Conservation (phyloP, 2,797 vertebrate genomes). For the Echiichthys vipera region DNA sequence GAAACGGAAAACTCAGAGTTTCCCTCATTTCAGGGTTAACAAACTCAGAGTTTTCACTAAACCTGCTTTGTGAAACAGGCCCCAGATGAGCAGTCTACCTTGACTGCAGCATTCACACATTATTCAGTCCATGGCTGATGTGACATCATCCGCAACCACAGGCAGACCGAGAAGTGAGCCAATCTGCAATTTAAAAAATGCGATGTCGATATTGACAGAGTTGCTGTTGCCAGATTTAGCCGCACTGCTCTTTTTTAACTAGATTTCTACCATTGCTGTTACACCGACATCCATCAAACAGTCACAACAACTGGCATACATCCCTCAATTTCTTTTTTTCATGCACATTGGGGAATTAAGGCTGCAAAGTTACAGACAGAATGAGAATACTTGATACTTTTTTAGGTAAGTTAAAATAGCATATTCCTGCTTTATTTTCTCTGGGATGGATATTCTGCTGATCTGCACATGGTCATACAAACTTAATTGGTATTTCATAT, state of each 20-base stretch:
- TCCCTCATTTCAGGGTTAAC: no score
- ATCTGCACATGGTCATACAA: constrained; percentile 24
- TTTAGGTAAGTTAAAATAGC: background rate
- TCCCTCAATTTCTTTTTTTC: background rate
- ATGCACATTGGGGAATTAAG: constrained; percentile 5
- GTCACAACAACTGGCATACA: constrained; percentile 14
- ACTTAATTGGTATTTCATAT: constrained; percentile 29
- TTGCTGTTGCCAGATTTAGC: constrained; percentile 22
- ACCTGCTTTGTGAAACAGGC: no score
- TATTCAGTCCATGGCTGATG: background rate
- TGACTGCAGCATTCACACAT: constrained; percentile 6
- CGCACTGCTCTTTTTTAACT: background rate
- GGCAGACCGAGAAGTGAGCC: constrained; percentile 1
- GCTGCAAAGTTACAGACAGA: background rate
- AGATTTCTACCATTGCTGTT: background rate
- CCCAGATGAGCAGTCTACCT: constrained; percentile 28
- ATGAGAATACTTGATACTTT: background rate
- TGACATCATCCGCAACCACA: constrained; percentile 20
- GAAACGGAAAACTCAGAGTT: no score
- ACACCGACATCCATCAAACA: constrained; percentile 1
- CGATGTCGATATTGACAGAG: constrained; percentile 9
- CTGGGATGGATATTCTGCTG: background rate
- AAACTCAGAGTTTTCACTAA: no score
- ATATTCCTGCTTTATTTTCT: background rate
- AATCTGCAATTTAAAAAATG: constrained; percentile 5